phyloP scores from a whole-genome alignment of 1,140 invertebrate genomes.

The Drosophila insularis region DNA sequence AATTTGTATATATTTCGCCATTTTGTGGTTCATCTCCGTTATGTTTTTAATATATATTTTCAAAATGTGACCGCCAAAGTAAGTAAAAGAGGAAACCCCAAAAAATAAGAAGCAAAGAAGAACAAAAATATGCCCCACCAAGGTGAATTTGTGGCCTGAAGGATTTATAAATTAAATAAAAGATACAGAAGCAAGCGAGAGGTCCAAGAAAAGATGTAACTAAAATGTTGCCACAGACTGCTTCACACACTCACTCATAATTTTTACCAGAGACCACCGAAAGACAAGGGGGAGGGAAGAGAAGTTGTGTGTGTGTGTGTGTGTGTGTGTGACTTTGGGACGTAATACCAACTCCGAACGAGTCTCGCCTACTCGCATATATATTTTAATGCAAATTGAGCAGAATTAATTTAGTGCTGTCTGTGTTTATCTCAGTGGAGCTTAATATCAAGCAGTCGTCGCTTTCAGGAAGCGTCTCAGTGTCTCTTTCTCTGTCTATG shows the following conservation, averaged over 20 bases:
- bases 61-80: conserved; percentile 10
- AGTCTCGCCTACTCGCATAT: conserved; percentile 39
- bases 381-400: conserved; percentile 81
- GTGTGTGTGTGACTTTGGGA: neutral
- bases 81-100: neutral
- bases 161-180: conserved; percentile 18
- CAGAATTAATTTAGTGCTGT: conserved; percentile 80
- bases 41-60: conserved; percentile 54
- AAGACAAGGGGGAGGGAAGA: neutral
- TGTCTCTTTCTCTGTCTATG: conserved; percentile 21
- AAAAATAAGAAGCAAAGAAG: conserved; percentile 16
- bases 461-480: conserved; percentile 42
- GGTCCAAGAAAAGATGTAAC: conserved; percentile 59
- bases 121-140: neutral
- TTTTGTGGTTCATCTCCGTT: conserved; percentile 49
- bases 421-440: conserved; percentile 75
- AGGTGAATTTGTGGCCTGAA: conserved; percentile 13
- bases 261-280: conserved; percentile 14
- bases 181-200: neutral
- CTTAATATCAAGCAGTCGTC: conserved; percentile 73
- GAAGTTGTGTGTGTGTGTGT: neutral
- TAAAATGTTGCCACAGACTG: conserved; percentile 43
- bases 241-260: conserved; percentile 25
- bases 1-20: conserved; percentile 60
- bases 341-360: neutral